A percentile compares a stretch with the other conserved stretches of the same genome.
Evolutionary conservation across 2,888 invertebrate species (phyloP).

Genomic region (Apotomis turbidana): DNA sequence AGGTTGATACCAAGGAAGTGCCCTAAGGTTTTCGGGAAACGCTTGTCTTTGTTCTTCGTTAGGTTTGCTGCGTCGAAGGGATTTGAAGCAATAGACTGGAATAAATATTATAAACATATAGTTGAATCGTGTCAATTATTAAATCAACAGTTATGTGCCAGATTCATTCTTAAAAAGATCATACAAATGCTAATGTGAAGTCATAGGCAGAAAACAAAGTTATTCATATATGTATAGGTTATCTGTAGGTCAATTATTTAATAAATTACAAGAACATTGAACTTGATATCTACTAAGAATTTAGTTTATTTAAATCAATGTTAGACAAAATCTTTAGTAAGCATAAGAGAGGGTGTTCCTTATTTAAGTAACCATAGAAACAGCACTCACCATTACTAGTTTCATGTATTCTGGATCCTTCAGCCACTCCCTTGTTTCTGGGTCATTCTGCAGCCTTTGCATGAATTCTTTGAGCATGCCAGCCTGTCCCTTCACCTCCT

Average conservation of each 20-base stretch:
- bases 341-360: not conserved
- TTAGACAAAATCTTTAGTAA: not conserved
- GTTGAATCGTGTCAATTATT: no score
- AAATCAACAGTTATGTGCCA: no score
- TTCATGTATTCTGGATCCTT: conserved; percentile 90
- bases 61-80: conserved; percentile 80
- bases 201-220: not conserved
- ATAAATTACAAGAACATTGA: conserved; percentile 21
- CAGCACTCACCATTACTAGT: conserved; percentile 75
- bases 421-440: conserved; percentile 78
- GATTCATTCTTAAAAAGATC: no score
- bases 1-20: conserved; percentile 87
- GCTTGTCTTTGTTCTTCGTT: conserved; percentile 85
- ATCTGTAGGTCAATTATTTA: conserved; percentile 13
- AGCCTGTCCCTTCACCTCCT: conserved; percentile 82
- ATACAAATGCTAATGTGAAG: not conserved
- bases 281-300: not conserved
- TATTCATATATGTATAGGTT: conserved; percentile 5
- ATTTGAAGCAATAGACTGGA: conserved; percentile 85
- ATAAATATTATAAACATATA: conserved; percentile 28
- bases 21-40: conserved; percentile 87
- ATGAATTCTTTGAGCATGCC: conserved; percentile 71
- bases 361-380: not conserved
- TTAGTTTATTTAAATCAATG: not conserved
- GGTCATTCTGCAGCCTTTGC: conserved; percentile 86